These are phyloP conservation scores for Catocala fraxini DNA, from an alignment of 2,888 invertebrate species.

Conservation along the genomic window DNA sequence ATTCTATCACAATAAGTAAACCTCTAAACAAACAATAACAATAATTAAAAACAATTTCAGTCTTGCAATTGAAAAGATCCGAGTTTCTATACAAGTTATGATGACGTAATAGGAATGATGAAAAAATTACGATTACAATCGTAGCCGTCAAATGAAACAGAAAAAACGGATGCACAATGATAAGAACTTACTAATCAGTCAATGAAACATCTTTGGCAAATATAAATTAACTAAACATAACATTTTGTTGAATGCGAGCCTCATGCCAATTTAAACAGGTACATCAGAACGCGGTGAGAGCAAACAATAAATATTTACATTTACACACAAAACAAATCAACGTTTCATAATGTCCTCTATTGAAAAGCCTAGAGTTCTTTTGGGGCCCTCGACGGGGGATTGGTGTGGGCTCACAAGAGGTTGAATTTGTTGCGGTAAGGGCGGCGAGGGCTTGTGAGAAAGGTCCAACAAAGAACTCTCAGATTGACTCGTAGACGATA, in stretches of 20 bases:
- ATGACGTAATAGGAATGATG: slow-evolving; percentile 50
- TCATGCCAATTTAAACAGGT: slow-evolving; percentile 50
- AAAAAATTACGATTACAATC: slow-evolving; percentile 22
- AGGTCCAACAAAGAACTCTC: slow-evolving; percentile 86
- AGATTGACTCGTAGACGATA: slow-evolving; percentile 83
- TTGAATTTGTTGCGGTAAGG: slow-evolving; percentile 63
- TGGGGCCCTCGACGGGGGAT: slow-evolving; percentile 77
- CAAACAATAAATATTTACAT: slow-evolving; percentile 52
- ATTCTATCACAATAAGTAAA: slow-evolving; percentile 85
- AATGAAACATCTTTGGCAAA: slow-evolving; percentile 71
- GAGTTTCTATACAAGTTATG: slow-evolving; percentile 43
- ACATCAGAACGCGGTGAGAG: slow-evolving; percentile 41
- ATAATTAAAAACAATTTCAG: slow-evolving; percentile 79
- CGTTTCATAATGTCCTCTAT: slow-evolving; percentile 97
- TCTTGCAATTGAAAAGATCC: slow-evolving; percentile 74
- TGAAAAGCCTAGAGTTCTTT: slow-evolving; percentile 91
- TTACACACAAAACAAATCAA: slow-evolving; percentile 74
- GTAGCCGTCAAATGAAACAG: slow-evolving; percentile 35
- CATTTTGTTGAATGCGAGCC: slow-evolving; percentile 42
- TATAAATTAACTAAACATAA: slow-evolving; percentile 56
- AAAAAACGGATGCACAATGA: slow-evolving; percentile 39
- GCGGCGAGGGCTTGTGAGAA: slow-evolving; percentile 84
- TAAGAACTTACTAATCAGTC: slow-evolving; percentile 61
- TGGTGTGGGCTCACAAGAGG: slow-evolving; percentile 67
- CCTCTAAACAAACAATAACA: slow-evolving; percentile 80